Percentiles rank a stretch among this genome's conserved stretches.
Evolutionary conservation across 1,140 invertebrate genomes (phyloP).

Genomic region (Drosophila punjabiensis): DNA sequence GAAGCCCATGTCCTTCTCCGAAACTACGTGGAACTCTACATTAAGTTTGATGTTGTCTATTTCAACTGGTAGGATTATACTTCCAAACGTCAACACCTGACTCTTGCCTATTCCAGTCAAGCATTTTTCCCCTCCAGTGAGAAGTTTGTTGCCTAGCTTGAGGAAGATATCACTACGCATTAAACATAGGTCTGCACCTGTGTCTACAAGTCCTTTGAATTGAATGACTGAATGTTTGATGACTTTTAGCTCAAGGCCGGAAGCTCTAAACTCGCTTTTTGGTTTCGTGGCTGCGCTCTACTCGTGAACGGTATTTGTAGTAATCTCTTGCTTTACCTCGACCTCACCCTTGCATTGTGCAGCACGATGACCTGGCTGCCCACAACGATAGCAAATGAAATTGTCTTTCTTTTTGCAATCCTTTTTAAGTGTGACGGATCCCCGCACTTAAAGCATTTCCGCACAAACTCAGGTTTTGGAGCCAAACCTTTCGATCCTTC

Average conservation of each 20-base stretch:
- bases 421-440: too few species aligned
- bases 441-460: too few species aligned
- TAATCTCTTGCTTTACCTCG: neutral
- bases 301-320: neutral
- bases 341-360: neutral
- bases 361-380: neutral
- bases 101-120: neutral
- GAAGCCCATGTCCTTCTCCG: too few species aligned
- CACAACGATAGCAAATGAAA: neutral
- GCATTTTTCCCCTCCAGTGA: neutral
- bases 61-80: too few species aligned
- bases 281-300: neutral
- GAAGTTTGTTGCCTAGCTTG: neutral
- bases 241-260: neutral
- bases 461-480: too few species aligned
- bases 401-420: neutral
- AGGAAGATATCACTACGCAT: neutral
- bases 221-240: neutral
- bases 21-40: neutral
- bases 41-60: too few species aligned
- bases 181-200: too few species aligned
- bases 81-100: neutral
- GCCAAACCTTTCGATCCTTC: neutral
- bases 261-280: neutral
- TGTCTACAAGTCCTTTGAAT: neutral